These are phyloP conservation scores for Marmota monax DNA, from an alignment of 2,113 vertebrate species.

Conservation along the genomic window DNA sequence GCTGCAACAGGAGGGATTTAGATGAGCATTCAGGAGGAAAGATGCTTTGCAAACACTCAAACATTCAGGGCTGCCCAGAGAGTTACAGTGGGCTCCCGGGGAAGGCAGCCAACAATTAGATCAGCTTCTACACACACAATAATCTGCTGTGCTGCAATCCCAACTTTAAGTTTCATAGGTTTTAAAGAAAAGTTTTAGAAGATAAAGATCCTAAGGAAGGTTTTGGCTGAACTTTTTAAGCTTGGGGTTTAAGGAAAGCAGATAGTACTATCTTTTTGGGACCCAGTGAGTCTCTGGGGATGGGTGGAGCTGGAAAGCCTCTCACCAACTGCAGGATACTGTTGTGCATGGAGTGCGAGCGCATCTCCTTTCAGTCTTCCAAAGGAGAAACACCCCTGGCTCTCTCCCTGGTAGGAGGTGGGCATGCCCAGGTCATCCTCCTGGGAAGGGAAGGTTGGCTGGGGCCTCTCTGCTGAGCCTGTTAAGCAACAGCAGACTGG, in stretches of 20 bases:
- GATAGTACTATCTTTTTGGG: constrained; percentile 74
- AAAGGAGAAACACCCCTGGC: background rate
- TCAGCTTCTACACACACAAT: constrained; percentile 49
- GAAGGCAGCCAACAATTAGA: background rate
- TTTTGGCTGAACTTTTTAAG: constrained; percentile 58
- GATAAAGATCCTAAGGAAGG: constrained; percentile 71
- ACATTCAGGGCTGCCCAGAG: background rate
- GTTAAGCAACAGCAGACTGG: constrained; percentile 24
- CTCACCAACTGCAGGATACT: background rate
- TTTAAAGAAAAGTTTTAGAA: constrained; percentile 61
- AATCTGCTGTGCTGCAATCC: constrained; percentile 22
- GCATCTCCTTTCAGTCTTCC: background rate
- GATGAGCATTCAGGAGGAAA: background rate
- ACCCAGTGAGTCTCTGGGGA: constrained; percentile 35
- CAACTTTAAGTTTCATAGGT: constrained; percentile 53
- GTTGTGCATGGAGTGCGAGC: background rate
- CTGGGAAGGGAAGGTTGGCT: background rate
- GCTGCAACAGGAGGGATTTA: background rate
- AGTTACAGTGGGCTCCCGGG: background rate
- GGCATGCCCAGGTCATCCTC: background rate
- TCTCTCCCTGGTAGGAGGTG: background rate
- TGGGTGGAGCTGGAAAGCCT: constrained; percentile 8
- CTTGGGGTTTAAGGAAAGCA: constrained; percentile 70
- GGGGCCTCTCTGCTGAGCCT: constrained; percentile 18
- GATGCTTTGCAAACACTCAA: background rate